Percentiles rank a stretch among this genome's conserved stretches.
Evolutionary conservation across 2,113 vertebrate species (phyloP).

Genomic region (Heterotis niloticus): DNA sequence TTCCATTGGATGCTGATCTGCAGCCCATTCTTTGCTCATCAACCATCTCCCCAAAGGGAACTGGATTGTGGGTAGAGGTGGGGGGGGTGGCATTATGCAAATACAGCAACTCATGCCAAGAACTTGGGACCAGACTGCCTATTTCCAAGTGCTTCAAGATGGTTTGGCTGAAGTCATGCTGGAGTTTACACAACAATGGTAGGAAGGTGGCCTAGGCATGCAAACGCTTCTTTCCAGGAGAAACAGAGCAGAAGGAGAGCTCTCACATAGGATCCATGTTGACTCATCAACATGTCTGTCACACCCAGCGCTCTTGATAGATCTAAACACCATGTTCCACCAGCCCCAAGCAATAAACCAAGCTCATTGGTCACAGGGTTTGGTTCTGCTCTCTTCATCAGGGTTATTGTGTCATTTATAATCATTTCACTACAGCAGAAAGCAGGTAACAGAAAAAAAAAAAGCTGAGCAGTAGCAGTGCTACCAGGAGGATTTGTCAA

Average conservation of each 20-base stretch:
- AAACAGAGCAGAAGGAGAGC: conserved; percentile 16
- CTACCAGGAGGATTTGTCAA: neutral
- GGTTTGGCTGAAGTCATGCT: conserved; percentile 46
- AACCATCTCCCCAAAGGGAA: conserved; percentile 54
- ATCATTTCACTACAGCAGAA: too few species aligned
- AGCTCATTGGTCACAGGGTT: neutral
- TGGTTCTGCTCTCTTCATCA: too few species aligned
- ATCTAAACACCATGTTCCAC: neutral
- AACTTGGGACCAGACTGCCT: conserved; percentile 49
- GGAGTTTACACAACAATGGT: conserved; percentile 49
- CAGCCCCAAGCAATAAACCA: neutral
- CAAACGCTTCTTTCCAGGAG: conserved; percentile 37
- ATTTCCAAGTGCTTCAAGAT: conserved; percentile 65
- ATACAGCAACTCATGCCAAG: conserved; percentile 63
- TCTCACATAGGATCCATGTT: neutral
- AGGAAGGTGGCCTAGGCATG: conserved; percentile 32
- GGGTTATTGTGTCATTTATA: too few species aligned
- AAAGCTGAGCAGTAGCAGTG: too few species aligned
- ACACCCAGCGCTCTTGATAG: neutral
- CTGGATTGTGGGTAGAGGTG: conserved; percentile 46
- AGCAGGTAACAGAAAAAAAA: too few species aligned
- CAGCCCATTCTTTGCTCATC: conserved; percentile 50
- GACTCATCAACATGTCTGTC: neutral
- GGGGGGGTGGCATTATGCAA: conserved; percentile 65
- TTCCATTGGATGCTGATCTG: conserved; percentile 50